Base-by-base conservation (phyloP, 2,888 invertebrate genomes). In the Gryllus longicercus region DNA sequence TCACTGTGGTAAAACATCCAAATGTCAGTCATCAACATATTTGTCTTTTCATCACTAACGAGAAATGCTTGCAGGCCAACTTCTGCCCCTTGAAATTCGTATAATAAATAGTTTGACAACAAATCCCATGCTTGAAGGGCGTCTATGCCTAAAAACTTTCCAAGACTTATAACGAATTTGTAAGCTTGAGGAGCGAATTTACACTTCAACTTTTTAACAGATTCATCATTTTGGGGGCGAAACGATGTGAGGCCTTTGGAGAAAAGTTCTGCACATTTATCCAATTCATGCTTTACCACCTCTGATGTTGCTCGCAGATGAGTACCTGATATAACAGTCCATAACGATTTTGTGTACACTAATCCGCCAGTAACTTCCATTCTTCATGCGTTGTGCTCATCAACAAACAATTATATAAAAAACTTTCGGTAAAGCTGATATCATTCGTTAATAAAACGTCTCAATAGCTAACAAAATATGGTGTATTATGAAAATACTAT, bases 81-180 rank as follows among this genome's bases (percentile, higher is more conserved):
- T 50, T 25, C 77, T n/a, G 77, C 25, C 10, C 77, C 77, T 49
- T 77, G 77, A 77, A 77, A 77, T 77, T 77, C 77, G 50, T 77
- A 49, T 10, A 77, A 21, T 77, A 77, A 50, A 77, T 77, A 77
- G 18, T 49, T 77, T 11, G 77, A 77, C 0, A 77, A 50, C 21
- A 77, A 77, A 50, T 77, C 49, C 77, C 77, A 77, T 16, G 77
- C 49, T n/a, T 77, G 77, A 10, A 38, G 18, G 18, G 77, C 50
- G n/a, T 77, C 77, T 18, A 77, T 25, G n/a, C 49, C 77, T 50
- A 49, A 50, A 50, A 77, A 77, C 18, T 63, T 63, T 18, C 63
- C 16, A n/a, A 63, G 63, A 63, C 63, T 63, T 1, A 63, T 63
- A 63, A 63, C 16, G n/a, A 63, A 63, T 63, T 63, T 63, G n/a